phyloP scores from a whole-genome alignment of 92 coral and sea anemone genomes.

The Umimayanthus kanabou region DNA sequence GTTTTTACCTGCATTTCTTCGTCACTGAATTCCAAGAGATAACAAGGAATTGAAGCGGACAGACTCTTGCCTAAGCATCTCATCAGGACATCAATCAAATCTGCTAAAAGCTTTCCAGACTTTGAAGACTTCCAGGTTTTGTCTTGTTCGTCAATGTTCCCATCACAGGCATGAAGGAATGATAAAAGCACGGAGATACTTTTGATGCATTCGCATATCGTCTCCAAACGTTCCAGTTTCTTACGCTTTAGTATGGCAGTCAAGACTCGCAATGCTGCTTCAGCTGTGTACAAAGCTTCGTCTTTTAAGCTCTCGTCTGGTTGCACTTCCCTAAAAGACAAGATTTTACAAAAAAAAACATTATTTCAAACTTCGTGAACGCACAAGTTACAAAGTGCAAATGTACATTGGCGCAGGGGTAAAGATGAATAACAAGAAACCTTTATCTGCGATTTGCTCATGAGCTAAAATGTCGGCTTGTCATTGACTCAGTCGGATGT shows the following conservation, averaged over 20 bases:
- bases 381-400: no score
- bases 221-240: not conserved
- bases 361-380: no score
- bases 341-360: no score
- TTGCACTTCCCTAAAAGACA: slow-evolving; percentile 13
- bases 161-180: slow-evolving; percentile 1
- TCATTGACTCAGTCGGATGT: no score
- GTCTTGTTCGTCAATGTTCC: not conserved
- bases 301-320: slow-evolving; percentile 13
- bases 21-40: not conserved
- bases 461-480: no score
- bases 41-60: not conserved
- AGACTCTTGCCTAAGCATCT: not conserved
- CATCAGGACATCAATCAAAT: not conserved
- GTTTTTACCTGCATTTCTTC: slow-evolving; percentile 14
- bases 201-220: slow-evolving; percentile 14
- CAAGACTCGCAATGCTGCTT: slow-evolving; percentile 9
- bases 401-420: no score
- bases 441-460: no score
- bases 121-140: not conserved
- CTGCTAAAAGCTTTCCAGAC: not conserved
- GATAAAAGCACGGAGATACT: slow-evolving; percentile 14
- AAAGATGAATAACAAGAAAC: no score
- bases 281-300: slow-evolving; percentile 33
- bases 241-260: not conserved